Evolutionary conservation across 2,888 invertebrate species (phyloP), one percentile per base, ranked within the genome.

Genomic region (Agrotis puta): DNA sequence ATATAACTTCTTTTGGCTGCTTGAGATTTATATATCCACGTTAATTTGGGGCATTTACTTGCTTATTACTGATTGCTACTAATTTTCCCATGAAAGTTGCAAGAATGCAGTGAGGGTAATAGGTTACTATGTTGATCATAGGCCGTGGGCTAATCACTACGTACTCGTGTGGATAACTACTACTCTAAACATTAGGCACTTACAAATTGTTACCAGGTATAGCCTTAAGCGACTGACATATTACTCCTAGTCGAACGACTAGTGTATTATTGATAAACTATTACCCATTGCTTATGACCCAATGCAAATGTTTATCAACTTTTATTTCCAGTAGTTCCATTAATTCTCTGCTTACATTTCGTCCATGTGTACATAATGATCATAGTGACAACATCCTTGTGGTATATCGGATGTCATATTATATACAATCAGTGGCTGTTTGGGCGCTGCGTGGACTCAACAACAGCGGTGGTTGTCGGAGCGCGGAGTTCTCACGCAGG

Each of bases 341-440:
- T 27, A 50, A 45, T 33, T 63, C 24, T 24, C 56, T 59, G 77
- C 57, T 45, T 56, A 57, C 57, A 67, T 59, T 58, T 53, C 20
- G 59, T 69, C 70, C 54, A 69, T 61, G 58, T 70, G 64, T 39
- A 67, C 70, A 51, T 68, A 78, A 62, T 48, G 54, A 56, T 27
- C 67, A 64, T 71, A 67, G 51, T 78, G 50, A 54, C 68, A 85
- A 85, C 78, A 85, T 75, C 78, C 67, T 77, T 78, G 61, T 70
- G 66, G 64, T 66, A 63, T 71, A 76, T 82, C 84, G 70, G 82
- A 77, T 78, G 77, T 74, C 70, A 54, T 65, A 74, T 70, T 53
- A 76, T 74, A 73, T 86, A 90, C 90, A 90, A 90, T 79, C 83
- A 83, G 85, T 85, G 87, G 87, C 87, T 90, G 90, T 88, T 90